Percentiles rank a stretch among this genome's conserved stretches.
Conservation (phyloP, 2,888 invertebrate species). For the Drosophila barbarae region DNA sequence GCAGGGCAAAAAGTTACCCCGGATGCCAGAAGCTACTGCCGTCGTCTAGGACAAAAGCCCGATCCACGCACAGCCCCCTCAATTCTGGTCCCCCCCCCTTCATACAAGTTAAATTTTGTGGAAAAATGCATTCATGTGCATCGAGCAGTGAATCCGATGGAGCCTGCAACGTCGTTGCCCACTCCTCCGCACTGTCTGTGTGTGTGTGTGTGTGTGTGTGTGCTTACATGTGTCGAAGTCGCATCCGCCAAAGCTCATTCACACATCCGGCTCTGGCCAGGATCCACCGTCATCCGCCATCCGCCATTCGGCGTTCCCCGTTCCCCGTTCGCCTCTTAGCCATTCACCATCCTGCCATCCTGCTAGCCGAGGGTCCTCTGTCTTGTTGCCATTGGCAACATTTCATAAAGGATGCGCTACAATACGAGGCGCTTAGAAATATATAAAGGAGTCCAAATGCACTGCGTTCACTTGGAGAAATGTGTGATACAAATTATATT, state of each 20-base stretch:
- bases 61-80: constrained; percentile 3
- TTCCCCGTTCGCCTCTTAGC: not conserved
- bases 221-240: constrained; percentile 57
- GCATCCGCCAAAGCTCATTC: constrained; percentile 57
- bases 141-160: constrained; percentile 65
- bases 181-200: not conserved
- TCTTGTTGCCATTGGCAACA: constrained; percentile 56
- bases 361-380: constrained; percentile 17
- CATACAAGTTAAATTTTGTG: constrained; percentile 71
- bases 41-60: constrained; percentile 30
- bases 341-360: constrained; percentile 5
- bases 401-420: constrained; percentile 50
- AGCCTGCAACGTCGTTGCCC: constrained; percentile 38
- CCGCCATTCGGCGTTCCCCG: not conserved
- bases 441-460: constrained; percentile 26
- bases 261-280: constrained; percentile 50
- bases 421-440: constrained; percentile 49
- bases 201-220: constrained; percentile 15
- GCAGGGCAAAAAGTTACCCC: constrained; percentile 11
- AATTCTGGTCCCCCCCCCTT: constrained; percentile 15
- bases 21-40: constrained; percentile 23
- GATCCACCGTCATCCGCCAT: constrained; percentile 4
- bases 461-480: constrained; percentile 1
- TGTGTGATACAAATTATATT: not conserved
- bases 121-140: constrained; percentile 74